A percentile compares a stretch with the other conserved stretches of the same genome.
Conservation (phyloP, 2,797 vertebrate genomes). For the Sparus aurata region DNA sequence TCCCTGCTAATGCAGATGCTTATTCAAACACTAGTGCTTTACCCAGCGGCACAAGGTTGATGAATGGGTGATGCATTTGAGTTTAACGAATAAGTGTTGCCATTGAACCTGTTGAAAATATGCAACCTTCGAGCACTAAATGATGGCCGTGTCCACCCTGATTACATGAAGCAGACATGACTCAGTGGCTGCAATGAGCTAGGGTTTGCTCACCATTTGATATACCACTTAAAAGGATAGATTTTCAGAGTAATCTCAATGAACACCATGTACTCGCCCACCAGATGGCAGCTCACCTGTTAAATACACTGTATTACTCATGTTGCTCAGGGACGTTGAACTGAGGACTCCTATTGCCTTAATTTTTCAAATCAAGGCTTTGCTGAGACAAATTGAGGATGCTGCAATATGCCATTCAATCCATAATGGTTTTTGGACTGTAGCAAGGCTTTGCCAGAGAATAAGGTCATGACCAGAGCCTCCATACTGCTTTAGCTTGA, state of each 20-base stretch:
- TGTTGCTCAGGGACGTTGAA: constrained; percentile 12
- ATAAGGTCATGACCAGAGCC: constrained; percentile 1
- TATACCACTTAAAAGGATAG: constrained; percentile 4
- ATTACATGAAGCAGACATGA: background rate
- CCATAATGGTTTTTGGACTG: constrained; percentile 13
- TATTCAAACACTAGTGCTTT: background rate
- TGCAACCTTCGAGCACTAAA: background rate
- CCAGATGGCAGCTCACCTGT: constrained; percentile 11
- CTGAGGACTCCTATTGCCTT: constrained; percentile 28
- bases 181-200: background rate
- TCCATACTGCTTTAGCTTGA: constrained; percentile 20
- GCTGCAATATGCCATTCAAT: constrained; percentile 12
- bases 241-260: constrained; percentile 4
- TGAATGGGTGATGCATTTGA: background rate
- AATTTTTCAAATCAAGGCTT: constrained; percentile 37
- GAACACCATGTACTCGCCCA: background rate
- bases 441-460: background rate
- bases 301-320: constrained; percentile 21
- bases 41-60: background rate
- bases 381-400: background rate
- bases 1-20: background rate
- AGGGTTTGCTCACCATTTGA: background rate
- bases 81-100: background rate
- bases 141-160: background rate
- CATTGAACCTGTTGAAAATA: background rate